Percentiles rank a stretch among this genome's conserved stretches.
phyloP scores from a whole-genome alignment of 2,113 vertebrate species.

The Dasyprocta punctata region DNA sequence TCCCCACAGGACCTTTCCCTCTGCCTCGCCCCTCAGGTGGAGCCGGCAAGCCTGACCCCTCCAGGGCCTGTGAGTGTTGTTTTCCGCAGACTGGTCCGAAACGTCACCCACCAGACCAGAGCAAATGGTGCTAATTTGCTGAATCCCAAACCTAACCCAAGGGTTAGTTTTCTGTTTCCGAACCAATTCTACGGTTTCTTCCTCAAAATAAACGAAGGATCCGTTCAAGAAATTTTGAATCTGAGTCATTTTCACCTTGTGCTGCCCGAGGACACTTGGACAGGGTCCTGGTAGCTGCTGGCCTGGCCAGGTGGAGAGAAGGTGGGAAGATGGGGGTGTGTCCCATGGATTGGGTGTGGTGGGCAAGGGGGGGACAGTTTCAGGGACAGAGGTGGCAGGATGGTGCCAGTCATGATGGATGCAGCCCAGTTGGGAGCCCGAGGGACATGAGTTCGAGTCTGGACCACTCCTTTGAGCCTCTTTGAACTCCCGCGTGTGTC shows the following conservation, averaged over 20 bases:
- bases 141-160: conserved; percentile 67
- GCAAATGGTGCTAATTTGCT: conserved; percentile 77
- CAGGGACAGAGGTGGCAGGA: background rate
- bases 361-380: background rate
- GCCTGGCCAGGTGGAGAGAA: conserved; percentile 52
- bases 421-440: background rate
- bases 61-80: conserved; percentile 7
- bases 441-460: background rate
- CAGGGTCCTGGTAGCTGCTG: conserved; percentile 38
- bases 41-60: background rate
- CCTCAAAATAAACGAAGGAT: conserved; percentile 45
- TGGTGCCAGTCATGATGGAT: background rate
- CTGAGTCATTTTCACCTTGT: background rate
- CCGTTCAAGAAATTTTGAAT: conserved; percentile 56
- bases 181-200: conserved; percentile 53
- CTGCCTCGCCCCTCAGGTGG: background rate
- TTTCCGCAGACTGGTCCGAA: conserved; percentile 47
- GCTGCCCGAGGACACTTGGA: conserved; percentile 46
- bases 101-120: conserved; percentile 78
- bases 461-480: background rate
- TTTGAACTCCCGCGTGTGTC: background rate
- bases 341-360: fast-evolving
- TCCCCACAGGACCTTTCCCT: background rate
- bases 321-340: background rate
- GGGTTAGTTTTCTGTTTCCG: conserved; percentile 56